Percentiles rank a stretch among this genome's conserved stretches.
Conservation (phyloP, 2,113 vertebrate species). For the Amia ocellicauda region DNA sequence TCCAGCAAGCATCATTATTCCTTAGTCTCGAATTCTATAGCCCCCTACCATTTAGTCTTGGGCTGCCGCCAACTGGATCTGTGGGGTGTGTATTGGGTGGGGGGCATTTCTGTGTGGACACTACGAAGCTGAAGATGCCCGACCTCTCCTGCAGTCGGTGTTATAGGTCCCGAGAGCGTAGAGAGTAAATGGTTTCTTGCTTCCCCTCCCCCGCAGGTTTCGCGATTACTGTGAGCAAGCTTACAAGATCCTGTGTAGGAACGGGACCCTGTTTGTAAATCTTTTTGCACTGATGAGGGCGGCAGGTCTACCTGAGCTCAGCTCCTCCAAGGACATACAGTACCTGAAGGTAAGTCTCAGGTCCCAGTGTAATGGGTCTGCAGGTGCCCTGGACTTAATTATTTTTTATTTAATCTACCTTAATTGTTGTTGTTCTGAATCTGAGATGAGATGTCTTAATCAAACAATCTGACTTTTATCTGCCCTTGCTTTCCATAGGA, state of each 20-base stretch:
- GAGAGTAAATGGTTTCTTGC: slow-evolving; percentile 5
- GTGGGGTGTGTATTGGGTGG: too few relatives aligned
- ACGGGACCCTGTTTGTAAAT: slow-evolving; percentile 91
- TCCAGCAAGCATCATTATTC: too few relatives aligned
- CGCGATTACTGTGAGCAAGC: slow-evolving; percentile 87
- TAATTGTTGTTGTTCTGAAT: neutral
- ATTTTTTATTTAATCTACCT: neutral
- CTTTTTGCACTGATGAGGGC: slow-evolving; percentile 96
- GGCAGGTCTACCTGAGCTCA: slow-evolving; percentile 92
- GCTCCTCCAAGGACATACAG: slow-evolving; percentile 95
- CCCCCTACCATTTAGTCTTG: too few relatives aligned
- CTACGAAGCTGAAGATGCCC: too few relatives aligned
- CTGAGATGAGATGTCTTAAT: too few relatives aligned
- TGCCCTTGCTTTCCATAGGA: slow-evolving; percentile 66
- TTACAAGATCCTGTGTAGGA: slow-evolving; percentile 90
- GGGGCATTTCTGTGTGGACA: too few relatives aligned
- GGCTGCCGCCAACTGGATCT: too few relatives aligned
- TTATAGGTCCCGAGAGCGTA: too few relatives aligned
- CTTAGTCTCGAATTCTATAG: too few relatives aligned
- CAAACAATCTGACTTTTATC: neutral
- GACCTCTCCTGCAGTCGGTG: too few relatives aligned
- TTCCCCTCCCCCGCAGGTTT: slow-evolving; percentile 71
- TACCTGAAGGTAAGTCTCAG: slow-evolving; percentile 82
- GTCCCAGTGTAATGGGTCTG: neutral
- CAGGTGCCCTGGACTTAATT: neutral